These are phyloP conservation scores for Phengaris alcon DNA, from an alignment of 2,888 invertebrate genomes.

Conservation along the genomic window DNA sequence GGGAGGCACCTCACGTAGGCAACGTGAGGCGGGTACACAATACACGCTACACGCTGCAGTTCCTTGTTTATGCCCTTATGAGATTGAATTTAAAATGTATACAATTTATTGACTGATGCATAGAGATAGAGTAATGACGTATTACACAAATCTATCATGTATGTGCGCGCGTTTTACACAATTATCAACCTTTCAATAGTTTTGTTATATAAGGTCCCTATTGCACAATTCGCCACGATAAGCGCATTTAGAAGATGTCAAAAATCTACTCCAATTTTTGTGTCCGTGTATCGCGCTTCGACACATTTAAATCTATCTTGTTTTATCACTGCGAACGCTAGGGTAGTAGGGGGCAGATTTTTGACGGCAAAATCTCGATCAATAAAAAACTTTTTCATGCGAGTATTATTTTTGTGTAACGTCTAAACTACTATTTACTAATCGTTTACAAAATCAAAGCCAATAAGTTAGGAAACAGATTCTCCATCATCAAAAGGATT, in stretches of 20 bases:
- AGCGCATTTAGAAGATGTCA: no score
- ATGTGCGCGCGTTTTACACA: no score
- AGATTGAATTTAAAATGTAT: conserved; percentile 22
- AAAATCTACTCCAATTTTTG: no score
- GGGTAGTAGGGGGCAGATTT: no score
- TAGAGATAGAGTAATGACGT: neutral
- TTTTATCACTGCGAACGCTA: no score
- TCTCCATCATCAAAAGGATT: conserved; percentile 27
- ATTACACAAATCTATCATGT: neutral
- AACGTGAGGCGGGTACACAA: conserved; percentile 18
- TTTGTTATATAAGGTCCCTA: no score
- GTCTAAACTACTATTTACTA: neutral
- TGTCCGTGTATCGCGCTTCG: no score
- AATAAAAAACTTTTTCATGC: neutral
- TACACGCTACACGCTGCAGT: neutral
- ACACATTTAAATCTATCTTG: no score
- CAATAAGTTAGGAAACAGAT: conserved; percentile 25
- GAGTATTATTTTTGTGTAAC: neutral
- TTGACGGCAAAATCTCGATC: no score
- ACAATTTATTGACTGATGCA: conserved; percentile 17
- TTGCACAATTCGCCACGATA: no score
- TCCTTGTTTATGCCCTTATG: conserved; percentile 18
- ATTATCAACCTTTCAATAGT: no score
- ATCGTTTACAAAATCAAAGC: neutral
- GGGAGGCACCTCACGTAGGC: conserved; percentile 7